Percentiles rank a stretch among this genome's conserved stretches.
These are phyloP conservation scores for Astropecten irregularis DNA, from an alignment of 53 echinoderm and acorn worm species.

Conservation along the genomic window DNA sequence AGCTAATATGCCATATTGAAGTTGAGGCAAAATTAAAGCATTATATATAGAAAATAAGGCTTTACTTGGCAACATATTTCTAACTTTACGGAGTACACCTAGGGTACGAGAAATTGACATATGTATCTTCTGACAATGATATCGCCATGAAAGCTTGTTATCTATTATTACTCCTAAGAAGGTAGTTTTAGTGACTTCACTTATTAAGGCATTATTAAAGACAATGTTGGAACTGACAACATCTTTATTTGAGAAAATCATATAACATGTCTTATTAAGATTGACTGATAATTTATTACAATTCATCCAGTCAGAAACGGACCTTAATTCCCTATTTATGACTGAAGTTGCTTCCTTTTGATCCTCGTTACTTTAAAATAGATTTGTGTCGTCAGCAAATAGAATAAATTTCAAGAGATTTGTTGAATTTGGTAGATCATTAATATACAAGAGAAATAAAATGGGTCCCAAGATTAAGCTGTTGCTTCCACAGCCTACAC, in stretches of 20 bases:
- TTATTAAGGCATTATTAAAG: background rate
- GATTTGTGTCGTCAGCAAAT: constrained; percentile 49
- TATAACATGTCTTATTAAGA: background rate
- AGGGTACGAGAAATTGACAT: background rate
- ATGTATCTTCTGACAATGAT: background rate
- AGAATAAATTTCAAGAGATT: background rate
- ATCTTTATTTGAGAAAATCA: background rate
- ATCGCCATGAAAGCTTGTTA: background rate
- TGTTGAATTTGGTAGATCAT: constrained; percentile 6
- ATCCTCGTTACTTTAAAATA: constrained; percentile 20
- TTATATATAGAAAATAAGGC: background rate
- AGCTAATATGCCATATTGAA: too few relatives aligned
- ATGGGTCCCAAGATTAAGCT: constrained; percentile 46
- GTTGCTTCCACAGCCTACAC: too few relatives aligned
- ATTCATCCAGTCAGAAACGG: constrained; percentile 19
- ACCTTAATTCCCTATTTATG: constrained; percentile 19
- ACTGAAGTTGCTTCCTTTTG: background rate
- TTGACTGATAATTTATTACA: constrained; percentile 36
- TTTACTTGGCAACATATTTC: background rate
- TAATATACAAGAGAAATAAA: constrained; percentile 38
- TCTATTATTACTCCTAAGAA: constrained; percentile 6
- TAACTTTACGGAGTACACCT: background rate
- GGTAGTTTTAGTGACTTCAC: background rate
- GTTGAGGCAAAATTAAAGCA: too few relatives aligned
- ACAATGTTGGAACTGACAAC: background rate